Conservation (phyloP, 2,113 vertebrate species). For the Butorides virescens region DNA sequence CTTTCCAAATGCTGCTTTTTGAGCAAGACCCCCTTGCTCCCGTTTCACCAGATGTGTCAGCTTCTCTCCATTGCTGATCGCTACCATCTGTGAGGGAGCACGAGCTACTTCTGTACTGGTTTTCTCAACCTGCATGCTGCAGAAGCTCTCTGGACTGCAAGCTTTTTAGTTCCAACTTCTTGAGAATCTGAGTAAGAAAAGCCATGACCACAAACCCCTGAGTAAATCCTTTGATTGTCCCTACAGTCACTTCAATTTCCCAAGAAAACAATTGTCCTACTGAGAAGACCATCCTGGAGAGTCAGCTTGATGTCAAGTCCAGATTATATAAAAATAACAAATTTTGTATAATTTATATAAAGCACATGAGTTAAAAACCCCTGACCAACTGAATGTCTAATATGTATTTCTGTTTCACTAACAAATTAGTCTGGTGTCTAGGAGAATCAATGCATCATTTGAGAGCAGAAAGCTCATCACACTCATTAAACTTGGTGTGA, state of each 20-base stretch:
- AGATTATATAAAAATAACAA: background rate
- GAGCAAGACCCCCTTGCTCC: background rate
- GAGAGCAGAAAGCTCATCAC: background rate
- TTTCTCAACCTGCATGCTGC: background rate
- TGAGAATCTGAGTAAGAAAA: background rate
- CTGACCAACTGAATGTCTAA: background rate
- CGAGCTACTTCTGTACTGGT: background rate
- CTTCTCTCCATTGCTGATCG: background rate
- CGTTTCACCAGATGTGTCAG: background rate
- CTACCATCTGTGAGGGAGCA: rapidly evolving
- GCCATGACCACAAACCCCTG: background rate
- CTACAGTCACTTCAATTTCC: background rate
- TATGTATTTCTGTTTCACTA: background rate
- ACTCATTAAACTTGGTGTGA: background rate
- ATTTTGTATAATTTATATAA: background rate
- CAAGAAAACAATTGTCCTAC: background rate
- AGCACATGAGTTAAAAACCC: background rate
- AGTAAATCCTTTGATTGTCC: background rate
- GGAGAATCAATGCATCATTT: background rate
- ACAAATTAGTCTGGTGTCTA: background rate
- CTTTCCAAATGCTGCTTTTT: background rate
- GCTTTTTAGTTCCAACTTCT: background rate
- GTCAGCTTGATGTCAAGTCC: background rate
- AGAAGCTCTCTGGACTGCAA: background rate
- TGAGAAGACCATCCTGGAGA: background rate